Evolutionary conservation across 2,113 vertebrate species (phyloP), one percentile per base, ranked within the genome.

Genomic region (Salvator merianae): DNA sequence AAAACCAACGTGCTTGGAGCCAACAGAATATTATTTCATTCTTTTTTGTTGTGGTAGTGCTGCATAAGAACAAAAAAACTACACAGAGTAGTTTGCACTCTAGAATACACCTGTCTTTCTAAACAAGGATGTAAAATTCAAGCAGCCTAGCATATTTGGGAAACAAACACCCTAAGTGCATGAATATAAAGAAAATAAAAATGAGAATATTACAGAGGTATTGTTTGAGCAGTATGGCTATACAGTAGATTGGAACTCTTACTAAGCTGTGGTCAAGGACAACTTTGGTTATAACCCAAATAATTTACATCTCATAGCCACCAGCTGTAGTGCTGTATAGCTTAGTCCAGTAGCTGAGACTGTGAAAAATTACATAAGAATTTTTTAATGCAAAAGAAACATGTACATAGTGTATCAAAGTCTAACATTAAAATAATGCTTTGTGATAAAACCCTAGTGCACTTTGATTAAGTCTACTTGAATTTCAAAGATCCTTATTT

Each of bases 191-290:
- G 43, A 69, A 81, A 84, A 77, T 69, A 43, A 87, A 83, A 53
- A 75, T 74, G 74, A 32, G 34, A 76, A 84, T n/a, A 68, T 63
- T 20, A 81, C 8, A 73, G 91, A 93, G 87, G 88, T 91, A 88
- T 86, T 92, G 47, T 84, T 89, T 95, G 94, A 95, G 95, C 93
- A 96, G 95, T 93, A 92, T 9, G 12, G 85, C 87, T 91, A 30
- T 6, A 1, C 53, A 68, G 10, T 32, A 30, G 6, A 14, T 68
- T 81, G 32, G 69, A 59, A 47, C 43, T 43, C 28, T n/a, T 28
- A 62, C 7, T 38, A 34, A 69, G 32, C 24, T 38, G 47, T n/a
- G 36, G 20, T 38, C 8, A 74, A n/a, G 8, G n/a, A 38, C 34
- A 38, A 22, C 43, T 12, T 5, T 63, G 7, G 40, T 18, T 50